Evolutionary conservation across 2,888 invertebrate species (phyloP).

Genomic region (Callyntrura guangdongensis): DNA sequence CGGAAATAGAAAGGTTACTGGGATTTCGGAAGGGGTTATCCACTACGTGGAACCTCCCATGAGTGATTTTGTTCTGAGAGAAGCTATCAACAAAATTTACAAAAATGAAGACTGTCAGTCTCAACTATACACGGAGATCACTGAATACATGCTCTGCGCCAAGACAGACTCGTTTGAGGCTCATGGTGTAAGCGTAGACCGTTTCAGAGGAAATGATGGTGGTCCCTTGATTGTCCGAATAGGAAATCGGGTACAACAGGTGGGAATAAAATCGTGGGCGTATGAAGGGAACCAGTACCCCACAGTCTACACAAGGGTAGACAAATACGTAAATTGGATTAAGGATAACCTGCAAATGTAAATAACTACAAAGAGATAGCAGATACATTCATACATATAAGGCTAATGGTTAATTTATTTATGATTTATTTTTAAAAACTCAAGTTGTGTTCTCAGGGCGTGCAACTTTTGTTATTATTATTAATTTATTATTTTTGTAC

Average conservation of each 20-base stretch:
- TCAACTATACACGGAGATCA: slow-evolving; percentile 77
- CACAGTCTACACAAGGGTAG: slow-evolving; percentile 78
- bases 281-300: slow-evolving; percentile 82
- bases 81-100: slow-evolving; percentile 78
- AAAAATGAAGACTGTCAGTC: slow-evolving; percentile 74
- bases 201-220: slow-evolving; percentile 81
- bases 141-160: slow-evolving; percentile 81
- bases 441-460: no score
- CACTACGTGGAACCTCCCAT: slow-evolving; percentile 80
- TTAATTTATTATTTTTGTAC: neutral
- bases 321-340: slow-evolving; percentile 80
- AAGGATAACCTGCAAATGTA: slow-evolving; percentile 81
- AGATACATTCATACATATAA: no score
- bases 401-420: no score
- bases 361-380: neutral
- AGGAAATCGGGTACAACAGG: slow-evolving; percentile 78
- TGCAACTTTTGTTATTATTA: neutral
- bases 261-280: slow-evolving; percentile 83
- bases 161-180: slow-evolving; percentile 79
- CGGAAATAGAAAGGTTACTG: slow-evolving; percentile 80
- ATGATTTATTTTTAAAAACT: neutral
- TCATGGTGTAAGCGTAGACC: slow-evolving; percentile 71
- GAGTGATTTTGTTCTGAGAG: slow-evolving; percentile 80
- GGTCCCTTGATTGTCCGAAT: slow-evolving; percentile 80
- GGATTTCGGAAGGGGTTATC: slow-evolving; percentile 79